Evolutionary conservation across 2,113 vertebrate species (phyloP), one percentile per base, ranked within the genome.

Genomic region (Antechinus stuartii): DNA sequence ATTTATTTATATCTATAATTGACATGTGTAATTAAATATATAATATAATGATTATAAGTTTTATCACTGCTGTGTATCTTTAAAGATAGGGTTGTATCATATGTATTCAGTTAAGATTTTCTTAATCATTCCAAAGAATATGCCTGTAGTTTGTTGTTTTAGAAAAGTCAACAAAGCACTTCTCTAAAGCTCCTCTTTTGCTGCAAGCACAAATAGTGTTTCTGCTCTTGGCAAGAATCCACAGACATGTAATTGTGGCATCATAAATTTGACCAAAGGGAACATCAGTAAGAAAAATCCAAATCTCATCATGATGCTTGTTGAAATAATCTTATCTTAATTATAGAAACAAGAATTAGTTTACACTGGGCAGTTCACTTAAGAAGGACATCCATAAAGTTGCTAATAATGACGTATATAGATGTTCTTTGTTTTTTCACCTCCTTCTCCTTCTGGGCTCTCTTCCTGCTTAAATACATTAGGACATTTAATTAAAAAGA

Each of bases 281-380:
- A 96, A 95, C 10, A 92, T 0, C 22, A 25, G 76, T 89, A 68
- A 89, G 93, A 96, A 94, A 96, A 97, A 47, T 50, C 7, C 92
- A 97, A 50, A 96, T 54, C n/a, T 52, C 23, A 95, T 96, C 89
- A 25, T 96, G 97, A 97, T 24, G 42, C 93, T 97, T 97, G 91
- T 94, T 96, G 95, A 97, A 98, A 97, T 54, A 96, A 96, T 96
- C 95, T 97, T 97, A 97, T 53, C 42, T 94, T 95, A 97, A 96
- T 91, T 91, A 8, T 92, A 92, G 97, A 96, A 95, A 54, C 0
- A 95, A 95, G 91, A 26, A n/a, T 95, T 96, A 95, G 90, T 97
- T 97, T 95, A 94, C 90, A 90, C 57, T 68, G 46, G 14, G 76
- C 19, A 27, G 4, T 57, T 96, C 94, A 54, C 47, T 11, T 57